phyloP scores from a whole-genome alignment of 2,113 vertebrate genomes.

The Sporophila hypoxantha region DNA sequence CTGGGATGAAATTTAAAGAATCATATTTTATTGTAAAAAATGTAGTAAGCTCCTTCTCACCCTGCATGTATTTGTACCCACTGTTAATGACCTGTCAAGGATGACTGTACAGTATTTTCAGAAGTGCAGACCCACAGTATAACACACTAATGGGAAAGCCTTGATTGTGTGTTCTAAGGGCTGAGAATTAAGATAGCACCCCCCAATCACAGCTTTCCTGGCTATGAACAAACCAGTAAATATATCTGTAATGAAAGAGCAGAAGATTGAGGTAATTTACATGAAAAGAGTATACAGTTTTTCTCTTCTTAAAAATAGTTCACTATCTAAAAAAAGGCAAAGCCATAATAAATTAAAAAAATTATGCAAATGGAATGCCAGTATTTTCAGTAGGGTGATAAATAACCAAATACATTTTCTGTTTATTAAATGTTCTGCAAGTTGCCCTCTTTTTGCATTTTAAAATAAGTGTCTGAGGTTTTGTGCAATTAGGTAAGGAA shows the following conservation, averaged over 20 bases:
- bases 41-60: neutral
- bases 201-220: neutral
- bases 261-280: neutral
- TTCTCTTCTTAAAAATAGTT: neutral
- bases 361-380: neutral
- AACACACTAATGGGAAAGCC: neutral
- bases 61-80: neutral
- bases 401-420: neutral
- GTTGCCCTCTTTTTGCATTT: neutral
- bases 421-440: neutral
- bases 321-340: neutral
- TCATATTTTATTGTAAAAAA: neutral
- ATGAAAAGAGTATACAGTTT: neutral
- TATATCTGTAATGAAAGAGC: neutral
- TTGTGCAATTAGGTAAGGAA: neutral
- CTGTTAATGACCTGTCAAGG: neutral
- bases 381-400: neutral
- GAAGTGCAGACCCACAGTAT: neutral
- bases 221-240: neutral
- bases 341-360: neutral
- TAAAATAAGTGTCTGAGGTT: neutral
- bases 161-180: neutral
- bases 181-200: slow-evolving; percentile 25
- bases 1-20: neutral
- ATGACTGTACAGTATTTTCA: neutral